A percentile compares a stretch with the other conserved stretches of the same genome.
phyloP scores from a whole-genome alignment of 53 echinoderm and acorn worm genomes.

The Holothuria leucospilota region DNA sequence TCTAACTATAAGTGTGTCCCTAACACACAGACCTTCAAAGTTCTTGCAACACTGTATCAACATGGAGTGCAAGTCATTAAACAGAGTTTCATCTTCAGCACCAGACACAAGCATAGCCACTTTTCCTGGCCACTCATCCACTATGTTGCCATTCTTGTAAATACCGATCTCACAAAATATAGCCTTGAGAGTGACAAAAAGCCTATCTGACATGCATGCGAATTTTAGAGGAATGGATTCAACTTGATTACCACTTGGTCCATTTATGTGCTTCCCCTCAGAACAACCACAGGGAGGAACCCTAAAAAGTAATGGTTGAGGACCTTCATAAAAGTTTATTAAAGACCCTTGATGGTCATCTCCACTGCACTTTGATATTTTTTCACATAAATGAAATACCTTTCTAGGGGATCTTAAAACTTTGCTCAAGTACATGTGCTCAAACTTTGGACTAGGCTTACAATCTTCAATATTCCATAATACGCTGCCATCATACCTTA shows the following conservation, averaged over 20 bases:
- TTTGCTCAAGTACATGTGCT: background rate
- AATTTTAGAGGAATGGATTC: background rate
- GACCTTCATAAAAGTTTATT: background rate
- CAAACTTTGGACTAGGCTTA: too few relatives aligned
- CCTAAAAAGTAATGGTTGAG: background rate
- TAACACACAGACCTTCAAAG: too few relatives aligned
- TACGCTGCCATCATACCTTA: too few relatives aligned
- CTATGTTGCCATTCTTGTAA: background rate
- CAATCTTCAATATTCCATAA: background rate
- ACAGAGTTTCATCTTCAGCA: background rate
- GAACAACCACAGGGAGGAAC: background rate
- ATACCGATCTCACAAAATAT: background rate
- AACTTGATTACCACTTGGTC: too few relatives aligned
- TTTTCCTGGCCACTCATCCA: background rate
- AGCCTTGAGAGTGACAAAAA: background rate
- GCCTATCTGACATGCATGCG: background rate
- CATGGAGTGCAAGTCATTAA: background rate
- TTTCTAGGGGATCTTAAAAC: background rate
- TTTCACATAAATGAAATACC: background rate
- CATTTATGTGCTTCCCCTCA: background rate
- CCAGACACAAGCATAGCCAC: background rate
- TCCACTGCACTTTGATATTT: slow-evolving; percentile 7
- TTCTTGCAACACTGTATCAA: background rate
- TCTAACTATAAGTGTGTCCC: too few relatives aligned
- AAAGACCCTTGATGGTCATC: background rate